phyloP scores from a whole-genome alignment of 2,113 vertebrate genomes.

The Callocephalon fimbriatum region DNA sequence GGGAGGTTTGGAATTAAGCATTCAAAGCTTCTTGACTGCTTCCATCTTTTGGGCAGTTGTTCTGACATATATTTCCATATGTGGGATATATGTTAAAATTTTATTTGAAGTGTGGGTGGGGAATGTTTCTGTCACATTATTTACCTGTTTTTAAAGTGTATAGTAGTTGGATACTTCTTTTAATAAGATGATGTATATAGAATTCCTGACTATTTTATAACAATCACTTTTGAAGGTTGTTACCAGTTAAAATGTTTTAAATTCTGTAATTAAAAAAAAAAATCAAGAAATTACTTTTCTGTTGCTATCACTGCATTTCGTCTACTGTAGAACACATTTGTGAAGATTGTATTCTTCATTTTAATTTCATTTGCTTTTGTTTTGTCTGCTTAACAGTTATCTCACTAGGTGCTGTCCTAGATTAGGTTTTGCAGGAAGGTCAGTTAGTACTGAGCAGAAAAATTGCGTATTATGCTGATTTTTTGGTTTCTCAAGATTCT shows the following conservation, averaged over 20 bases:
- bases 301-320: neutral
- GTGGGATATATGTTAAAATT: neutral
- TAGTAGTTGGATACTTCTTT: neutral
- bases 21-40: neutral
- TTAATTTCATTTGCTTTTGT: neutral
- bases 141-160: neutral
- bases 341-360: neutral
- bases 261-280: neutral
- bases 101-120: neutral
- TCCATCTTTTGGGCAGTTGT: neutral
- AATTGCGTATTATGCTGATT: neutral
- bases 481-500: neutral
- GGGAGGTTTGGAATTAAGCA: neutral
- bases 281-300: neutral
- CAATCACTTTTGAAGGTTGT: neutral
- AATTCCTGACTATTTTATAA: neutral
- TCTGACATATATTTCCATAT: neutral
- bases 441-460: neutral
- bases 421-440: neutral
- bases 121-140: neutral
- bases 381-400: neutral
- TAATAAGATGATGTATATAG: neutral
- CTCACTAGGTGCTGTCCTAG: neutral
- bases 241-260: neutral
- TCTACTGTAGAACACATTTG: neutral